Percentiles rank a stretch among this genome's conserved stretches.
Conservation (phyloP, 2,113 vertebrate genomes). For the Lutjanus erythropterus region DNA sequence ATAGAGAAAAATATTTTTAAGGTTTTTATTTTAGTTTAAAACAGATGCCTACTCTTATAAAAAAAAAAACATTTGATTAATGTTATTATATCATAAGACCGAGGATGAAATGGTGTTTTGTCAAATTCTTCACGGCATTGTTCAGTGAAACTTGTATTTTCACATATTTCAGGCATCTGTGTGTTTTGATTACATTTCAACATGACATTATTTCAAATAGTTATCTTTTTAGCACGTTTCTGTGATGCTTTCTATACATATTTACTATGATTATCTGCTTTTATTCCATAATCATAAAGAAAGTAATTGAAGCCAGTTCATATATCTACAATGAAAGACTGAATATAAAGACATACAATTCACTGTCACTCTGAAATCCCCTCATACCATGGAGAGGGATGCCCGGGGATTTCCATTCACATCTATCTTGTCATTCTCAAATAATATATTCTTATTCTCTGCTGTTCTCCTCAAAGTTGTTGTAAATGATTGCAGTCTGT, state of each 20-base stretch:
- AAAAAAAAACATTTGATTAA: background rate
- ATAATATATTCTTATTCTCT: constrained; percentile 26
- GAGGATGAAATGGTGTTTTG: background rate
- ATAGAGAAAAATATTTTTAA: background rate
- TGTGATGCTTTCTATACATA: background rate
- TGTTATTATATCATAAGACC: background rate
- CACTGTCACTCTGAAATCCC: background rate
- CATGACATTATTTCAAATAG: background rate
- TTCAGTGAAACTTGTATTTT: background rate
- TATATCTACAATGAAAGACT: background rate
- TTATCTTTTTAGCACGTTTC: background rate
- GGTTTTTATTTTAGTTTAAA: background rate
- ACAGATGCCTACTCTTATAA: background rate
- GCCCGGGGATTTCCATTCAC: constrained; percentile 8
- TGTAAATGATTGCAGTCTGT: constrained; percentile 35
- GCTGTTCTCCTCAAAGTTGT: constrained; percentile 31
- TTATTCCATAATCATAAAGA: too few relatives aligned
- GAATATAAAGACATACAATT: background rate
- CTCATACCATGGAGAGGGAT: background rate
- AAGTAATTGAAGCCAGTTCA: background rate
- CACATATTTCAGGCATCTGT: background rate
- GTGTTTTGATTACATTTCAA: background rate
- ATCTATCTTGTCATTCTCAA: constrained; percentile 20
- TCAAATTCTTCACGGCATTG: background rate
- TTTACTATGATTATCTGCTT: background rate